Percentiles rank a stretch among this genome's conserved stretches.
Evolutionary conservation across 2,113 vertebrate species (phyloP).

Genomic region (Tichodroma muraria): DNA sequence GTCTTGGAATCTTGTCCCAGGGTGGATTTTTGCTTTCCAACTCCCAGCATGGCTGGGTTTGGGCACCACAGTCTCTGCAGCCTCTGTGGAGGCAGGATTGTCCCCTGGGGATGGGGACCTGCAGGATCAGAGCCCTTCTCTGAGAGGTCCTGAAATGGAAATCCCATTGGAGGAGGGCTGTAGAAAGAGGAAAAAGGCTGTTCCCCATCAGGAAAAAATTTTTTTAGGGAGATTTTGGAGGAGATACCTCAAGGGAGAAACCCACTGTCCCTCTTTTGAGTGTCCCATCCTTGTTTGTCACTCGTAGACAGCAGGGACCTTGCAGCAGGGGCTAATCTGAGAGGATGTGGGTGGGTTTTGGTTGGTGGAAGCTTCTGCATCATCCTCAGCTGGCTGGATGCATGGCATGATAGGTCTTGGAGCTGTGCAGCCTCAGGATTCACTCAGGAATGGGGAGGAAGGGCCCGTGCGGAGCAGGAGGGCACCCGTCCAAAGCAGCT

Average conservation of each 20-base stretch:
- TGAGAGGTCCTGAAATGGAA: background rate
- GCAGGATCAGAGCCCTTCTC: background rate
- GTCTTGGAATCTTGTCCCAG: background rate
- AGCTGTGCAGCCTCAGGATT: background rate
- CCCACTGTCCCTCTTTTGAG: background rate
- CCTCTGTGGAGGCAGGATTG: background rate
- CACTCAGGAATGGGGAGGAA: background rate
- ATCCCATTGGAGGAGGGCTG: background rate
- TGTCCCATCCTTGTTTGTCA: background rate
- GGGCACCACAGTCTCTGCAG: background rate
- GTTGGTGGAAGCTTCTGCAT: background rate
- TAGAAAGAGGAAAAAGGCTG: background rate
- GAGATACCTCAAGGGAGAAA: background rate
- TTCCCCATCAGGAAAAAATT: background rate
- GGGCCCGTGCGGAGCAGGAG: fast-evolving
- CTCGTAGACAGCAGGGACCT: background rate
- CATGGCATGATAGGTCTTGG: background rate
- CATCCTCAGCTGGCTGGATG: background rate
- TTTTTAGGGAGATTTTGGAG: background rate
- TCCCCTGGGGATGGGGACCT: background rate
- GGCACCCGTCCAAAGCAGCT: background rate
- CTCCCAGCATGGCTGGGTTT: background rate
- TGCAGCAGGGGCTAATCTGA: background rate
- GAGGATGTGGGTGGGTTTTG: background rate
- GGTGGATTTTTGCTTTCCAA: background rate